These are phyloP conservation scores for Ectemnius lituratus DNA, from an alignment of 2,888 invertebrate species.

Conservation along the genomic window DNA sequence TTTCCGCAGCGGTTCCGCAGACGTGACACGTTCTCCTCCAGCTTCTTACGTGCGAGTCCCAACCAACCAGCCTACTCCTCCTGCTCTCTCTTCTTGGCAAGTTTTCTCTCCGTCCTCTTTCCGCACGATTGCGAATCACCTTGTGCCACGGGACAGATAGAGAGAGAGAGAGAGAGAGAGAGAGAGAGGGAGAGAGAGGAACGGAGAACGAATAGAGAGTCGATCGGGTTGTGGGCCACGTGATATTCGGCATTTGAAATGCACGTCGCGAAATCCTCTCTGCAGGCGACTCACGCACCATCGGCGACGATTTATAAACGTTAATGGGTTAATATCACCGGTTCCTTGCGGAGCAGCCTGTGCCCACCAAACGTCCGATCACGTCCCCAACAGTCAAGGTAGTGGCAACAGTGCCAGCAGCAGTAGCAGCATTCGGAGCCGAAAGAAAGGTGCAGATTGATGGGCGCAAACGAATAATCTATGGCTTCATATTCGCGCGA, in stretches of 20 bases:
- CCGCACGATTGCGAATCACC: slow-evolving; percentile 18
- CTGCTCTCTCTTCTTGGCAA: slow-evolving; percentile 15
- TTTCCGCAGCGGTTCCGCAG: slow-evolving; percentile 71
- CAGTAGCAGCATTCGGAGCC: background rate
- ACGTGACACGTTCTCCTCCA: slow-evolving; percentile 69
- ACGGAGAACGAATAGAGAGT: too few relatives aligned
- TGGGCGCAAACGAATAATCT: slow-evolving; percentile 56
- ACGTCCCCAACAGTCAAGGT: slow-evolving; percentile 35
- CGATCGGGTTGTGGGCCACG: slow-evolving; percentile 39
- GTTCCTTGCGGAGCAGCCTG: slow-evolving; percentile 43
- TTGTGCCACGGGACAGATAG: background rate
- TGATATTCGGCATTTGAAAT: slow-evolving; percentile 64
- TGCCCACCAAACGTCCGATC: slow-evolving; percentile 57
- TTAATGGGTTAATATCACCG: slow-evolving; percentile 69
- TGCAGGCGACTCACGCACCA: slow-evolving; percentile 59
- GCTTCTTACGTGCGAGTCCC: slow-evolving; percentile 51
- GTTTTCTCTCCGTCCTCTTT: slow-evolving; percentile 29
- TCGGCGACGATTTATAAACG: slow-evolving; percentile 67
- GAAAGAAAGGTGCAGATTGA: slow-evolving; percentile 57
- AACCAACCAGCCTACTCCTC: slow-evolving; percentile 15
- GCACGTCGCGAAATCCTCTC: slow-evolving; percentile 59
- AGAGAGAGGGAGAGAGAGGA: background rate
- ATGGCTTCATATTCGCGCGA: slow-evolving; percentile 57
- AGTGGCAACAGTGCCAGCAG: slow-evolving; percentile 30
- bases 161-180: background rate